phyloP scores from a whole-genome alignment of 2,113 vertebrate species.

The Sminthopsis crassicaudata region DNA sequence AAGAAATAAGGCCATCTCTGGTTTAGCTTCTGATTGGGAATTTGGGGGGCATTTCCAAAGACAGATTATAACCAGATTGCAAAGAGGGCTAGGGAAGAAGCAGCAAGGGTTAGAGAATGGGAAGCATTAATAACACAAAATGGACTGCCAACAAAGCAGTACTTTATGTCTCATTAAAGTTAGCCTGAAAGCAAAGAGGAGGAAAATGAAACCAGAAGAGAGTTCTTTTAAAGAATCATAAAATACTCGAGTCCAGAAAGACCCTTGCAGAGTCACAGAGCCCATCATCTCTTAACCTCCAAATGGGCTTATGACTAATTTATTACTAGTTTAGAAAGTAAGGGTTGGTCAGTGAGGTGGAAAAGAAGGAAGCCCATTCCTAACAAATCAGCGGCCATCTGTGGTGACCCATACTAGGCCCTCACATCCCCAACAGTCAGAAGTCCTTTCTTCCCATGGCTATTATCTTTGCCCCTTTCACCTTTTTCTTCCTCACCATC shows the following conservation, averaged over 20 bases:
- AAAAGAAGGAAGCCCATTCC: neutral
- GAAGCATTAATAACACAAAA: neutral
- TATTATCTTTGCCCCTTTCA: neutral
- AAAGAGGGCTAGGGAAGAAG: neutral
- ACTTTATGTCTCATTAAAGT: neutral
- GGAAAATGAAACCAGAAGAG: neutral
- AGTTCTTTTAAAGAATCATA: neutral
- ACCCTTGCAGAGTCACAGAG: neutral
- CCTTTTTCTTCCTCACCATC: neutral
- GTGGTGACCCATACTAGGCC: neutral
- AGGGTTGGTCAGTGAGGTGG: neutral
- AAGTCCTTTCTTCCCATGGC: neutral
- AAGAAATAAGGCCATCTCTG: accelerated
- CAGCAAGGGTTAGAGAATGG: neutral
- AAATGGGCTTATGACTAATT: neutral
- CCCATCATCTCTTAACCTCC: neutral
- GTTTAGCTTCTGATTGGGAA: neutral
- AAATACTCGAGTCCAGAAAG: neutral
- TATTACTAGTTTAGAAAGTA: slow-evolving; percentile 20
- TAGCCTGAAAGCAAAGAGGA: slow-evolving; percentile 11
- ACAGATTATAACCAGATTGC: neutral
- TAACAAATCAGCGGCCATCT: neutral
- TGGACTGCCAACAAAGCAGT: neutral
- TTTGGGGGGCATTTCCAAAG: neutral
- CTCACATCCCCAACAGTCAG: neutral